Base-by-base conservation (phyloP, 1,140 invertebrate genomes). In the Monochamus saltuarius region DNA sequence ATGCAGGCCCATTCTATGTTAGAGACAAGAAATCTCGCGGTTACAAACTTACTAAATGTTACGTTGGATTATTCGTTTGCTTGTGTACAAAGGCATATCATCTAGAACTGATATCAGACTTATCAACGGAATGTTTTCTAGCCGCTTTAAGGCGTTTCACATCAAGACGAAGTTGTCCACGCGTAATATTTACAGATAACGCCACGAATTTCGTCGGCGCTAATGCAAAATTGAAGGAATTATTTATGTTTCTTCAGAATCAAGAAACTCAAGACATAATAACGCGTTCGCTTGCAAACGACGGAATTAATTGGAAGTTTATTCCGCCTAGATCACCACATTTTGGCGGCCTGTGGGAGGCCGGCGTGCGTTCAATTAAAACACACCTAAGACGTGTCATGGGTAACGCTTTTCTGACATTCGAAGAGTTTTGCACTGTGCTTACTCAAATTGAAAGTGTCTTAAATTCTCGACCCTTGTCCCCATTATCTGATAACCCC, bases 261-360 rank as follows among this genome's bases (percentile, higher is more conserved):
- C n/a, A n/a, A n/a, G n/a, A n/a, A n/a, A n/a, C n/a, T n/a, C n/a
- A n/a, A n/a, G 16, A 37, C n/a, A n/a, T n/a, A n/a, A n/a, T n/a
- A n/a, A n/a, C 9, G 9, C 13, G 8, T 6, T 36, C 34, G 13
- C 19, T 53, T 9, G 8, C 16, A 7, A 38, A 8, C 11, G 14
- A 53, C 7, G 6, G 34, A n/a, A 53, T 53, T 17, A 29, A 49
- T 7, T 56, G 56, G 46, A 10, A 22, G 7, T 59, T 62, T 22
- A 42, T 46, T 29, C 37, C n/a, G 7, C n/a, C 7, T 38, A 7
- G 16, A 16, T 61, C 55, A 14, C 59, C 55, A 4, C 72, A 79
- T 67, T 77, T 80, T 59, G 77, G 75, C 17, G 77, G 76, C n/a
- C n/a, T 10, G 19, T 76, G 13, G 76, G 79, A 80, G 61, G 61